Evolutionary conservation across 2,888 invertebrate genomes (phyloP), one percentile per base, ranked within the genome.

Genomic region (Biston betularia): DNA sequence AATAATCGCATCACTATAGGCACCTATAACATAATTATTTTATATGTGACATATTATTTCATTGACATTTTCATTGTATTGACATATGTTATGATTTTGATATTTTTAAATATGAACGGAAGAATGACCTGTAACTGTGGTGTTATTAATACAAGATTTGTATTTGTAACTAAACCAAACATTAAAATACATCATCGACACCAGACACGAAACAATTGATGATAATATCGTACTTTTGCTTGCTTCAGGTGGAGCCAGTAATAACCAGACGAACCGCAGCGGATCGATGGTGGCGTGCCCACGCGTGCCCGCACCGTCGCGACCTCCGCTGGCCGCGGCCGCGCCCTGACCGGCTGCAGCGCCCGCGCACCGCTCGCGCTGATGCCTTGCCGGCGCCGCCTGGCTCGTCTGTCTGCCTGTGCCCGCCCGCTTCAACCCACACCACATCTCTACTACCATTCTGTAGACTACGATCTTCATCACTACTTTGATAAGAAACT

Each of bases 271-370:
- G 0, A 87, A 66, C 74, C 93, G 93, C 73, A 90, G 91, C 69
- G 93, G 93, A 59, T 93, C 93, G 0, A 85, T 93, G 77, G 93
- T 93, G 12, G 96, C 96, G 24, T 96, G 96, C 74, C 96, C 96
- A 79, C 96, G 96, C 90, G 96, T 95, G 87, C 92, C 94, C 44
- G 88, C 93, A 69, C 89, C 93, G 76, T 74, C 92, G 79, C 87
- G 90, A 69, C 87, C 92, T 12, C 84, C 90, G 72, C 87, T 90
- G 50, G 92, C 91, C 66, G 94, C 92, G 6, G 93, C 94, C 44
- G 94, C 93, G 57, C 94, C 94, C 85, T 94, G 94, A 94, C 93
- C 89, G 79, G 73, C 83, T 63, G 79, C 83, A 15, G 82, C 88
- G 76, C 90, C 91, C 56, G 83, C 88, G 82, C 89, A 89, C 69